Evolutionary conservation across 2,113 vertebrate genomes (phyloP), one percentile per base, ranked within the genome.

Genomic region (Narcine bancroftii): DNA sequence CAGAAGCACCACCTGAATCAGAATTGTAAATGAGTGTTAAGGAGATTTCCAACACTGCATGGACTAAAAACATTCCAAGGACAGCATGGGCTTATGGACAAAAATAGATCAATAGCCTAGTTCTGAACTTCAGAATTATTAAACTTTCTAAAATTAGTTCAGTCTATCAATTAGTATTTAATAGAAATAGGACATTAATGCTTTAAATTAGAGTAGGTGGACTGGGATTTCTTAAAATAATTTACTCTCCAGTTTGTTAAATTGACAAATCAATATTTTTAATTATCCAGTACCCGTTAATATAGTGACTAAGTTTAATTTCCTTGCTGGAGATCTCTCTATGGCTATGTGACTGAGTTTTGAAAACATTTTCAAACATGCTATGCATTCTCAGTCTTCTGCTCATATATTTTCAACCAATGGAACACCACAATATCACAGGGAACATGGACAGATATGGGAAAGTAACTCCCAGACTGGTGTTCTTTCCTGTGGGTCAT

Each of bases 161-260:
- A 69, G 36, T 63, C 42, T 47, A 24, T 65, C n/a, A 56, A 33
- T 87, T 87, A 60, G 9, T 63, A 66, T 91, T 91, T 89, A 66
- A 66, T 66, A 24, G 45, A 91, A 87, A 87, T 60, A 36, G 53
- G 53, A 36, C 6, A 21, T 7, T n/a, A 36, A 9, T 87, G 3
- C 9, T 91, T 91, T 11, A 26, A 91, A 91, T 71, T 91, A 91
- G 89, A 71, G 63, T 13, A 69, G 15, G 89, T 91, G 65, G 36
- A 69, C 89, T 47, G 63, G 39, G 65, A n/a, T 56, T 60, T 60
- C 53, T 87, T 87, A 36, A 60, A 85, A 87, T 85, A 87, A 3
- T 60, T 53, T 7, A 36, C 53, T 60, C 50, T 56, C 29, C 13
- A 85, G 33, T 85, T 19, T 56, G 50, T 56, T 60, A 60, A 81